A percentile compares a stretch with the other conserved stretches of the same genome.
These are phyloP conservation scores for Calcarius lapponicus DNA, from an alignment of 2,797 vertebrate genomes.

Conservation along the genomic window DNA sequence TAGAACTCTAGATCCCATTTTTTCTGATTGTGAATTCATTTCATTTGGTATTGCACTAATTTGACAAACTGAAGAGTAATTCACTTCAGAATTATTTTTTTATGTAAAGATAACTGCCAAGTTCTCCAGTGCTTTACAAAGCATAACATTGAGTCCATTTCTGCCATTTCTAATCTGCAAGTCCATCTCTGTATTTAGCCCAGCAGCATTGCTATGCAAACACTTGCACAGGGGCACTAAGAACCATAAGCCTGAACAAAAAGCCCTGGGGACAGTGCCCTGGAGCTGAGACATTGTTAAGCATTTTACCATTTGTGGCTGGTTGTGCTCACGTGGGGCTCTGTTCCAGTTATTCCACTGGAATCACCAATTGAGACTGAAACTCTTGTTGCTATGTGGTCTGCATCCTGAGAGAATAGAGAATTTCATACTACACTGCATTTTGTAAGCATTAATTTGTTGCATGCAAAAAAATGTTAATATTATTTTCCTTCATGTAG, in stretches of 20 bases:
- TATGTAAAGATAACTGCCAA: not conserved
- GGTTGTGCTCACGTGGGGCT: conserved; percentile 18
- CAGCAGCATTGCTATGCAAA: conserved; percentile 25
- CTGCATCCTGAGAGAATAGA: conserved; percentile 41
- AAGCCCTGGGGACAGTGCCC: not conserved
- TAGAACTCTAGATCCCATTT: not conserved
- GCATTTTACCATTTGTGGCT: conserved; percentile 59
- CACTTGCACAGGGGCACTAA: not conserved
- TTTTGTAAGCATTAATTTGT: conserved; percentile 68
- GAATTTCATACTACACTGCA: conserved; percentile 47
- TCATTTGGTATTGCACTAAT: not conserved
- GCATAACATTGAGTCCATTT: conserved; percentile 18
- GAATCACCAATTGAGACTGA: conserved; percentile 44
- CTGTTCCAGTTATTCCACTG: conserved; percentile 49
- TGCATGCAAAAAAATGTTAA: conserved; percentile 17
- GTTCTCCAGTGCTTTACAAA: not conserved
- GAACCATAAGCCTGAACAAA: conserved; percentile 24
- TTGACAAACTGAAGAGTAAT: conserved; percentile 7
- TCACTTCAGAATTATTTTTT: not conserved
- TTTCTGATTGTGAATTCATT: not conserved
- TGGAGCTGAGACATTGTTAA: conserved; percentile 42
- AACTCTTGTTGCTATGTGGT: conserved; percentile 52
- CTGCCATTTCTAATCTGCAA: conserved; percentile 30
- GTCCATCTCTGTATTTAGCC: conserved; percentile 19
- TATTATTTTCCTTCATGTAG: conserved; percentile 56